Percentiles rank a stretch among this genome's conserved stretches.
Evolutionary conservation across 2,888 invertebrate genomes (phyloP).

Genomic region (Strigamia transsilvanica): DNA sequence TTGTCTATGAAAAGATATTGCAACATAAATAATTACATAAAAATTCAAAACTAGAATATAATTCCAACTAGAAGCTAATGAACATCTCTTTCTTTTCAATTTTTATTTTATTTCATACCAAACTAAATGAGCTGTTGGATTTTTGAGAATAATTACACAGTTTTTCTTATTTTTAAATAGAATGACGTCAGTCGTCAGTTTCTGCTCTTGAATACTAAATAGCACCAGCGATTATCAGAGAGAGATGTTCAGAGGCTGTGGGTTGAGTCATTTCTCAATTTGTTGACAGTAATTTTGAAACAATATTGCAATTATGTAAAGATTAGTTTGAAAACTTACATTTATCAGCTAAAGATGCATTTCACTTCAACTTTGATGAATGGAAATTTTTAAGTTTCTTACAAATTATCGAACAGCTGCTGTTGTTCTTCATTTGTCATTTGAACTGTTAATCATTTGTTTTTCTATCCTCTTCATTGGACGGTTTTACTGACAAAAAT

Average conservation of each 20-base stretch:
- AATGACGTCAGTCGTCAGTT: too few relatives aligned
- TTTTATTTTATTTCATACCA: background rate
- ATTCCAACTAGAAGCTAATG: background rate
- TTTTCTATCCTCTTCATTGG: background rate
- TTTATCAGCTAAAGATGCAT: background rate
- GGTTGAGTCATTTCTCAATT: too few relatives aligned
- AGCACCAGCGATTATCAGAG: too few relatives aligned
- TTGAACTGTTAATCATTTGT: conserved; percentile 32
- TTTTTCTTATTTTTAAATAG: too few relatives aligned
- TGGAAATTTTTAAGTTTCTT: background rate
- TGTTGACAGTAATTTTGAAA: too few relatives aligned
- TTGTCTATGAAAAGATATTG: background rate
- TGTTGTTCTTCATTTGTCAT: conserved; percentile 21
- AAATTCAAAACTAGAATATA: background rate
- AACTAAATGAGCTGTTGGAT: too few relatives aligned
- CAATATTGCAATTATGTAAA: too few relatives aligned
- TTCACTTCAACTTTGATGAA: background rate
- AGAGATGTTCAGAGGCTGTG: too few relatives aligned
- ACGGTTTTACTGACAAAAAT: conserved; percentile 24
- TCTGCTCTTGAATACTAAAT: too few relatives aligned
- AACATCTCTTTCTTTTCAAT: background rate
- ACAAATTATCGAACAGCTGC: background rate
- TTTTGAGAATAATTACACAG: too few relatives aligned
- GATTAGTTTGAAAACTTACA: too few relatives aligned
- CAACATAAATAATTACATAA: background rate